Evolutionary conservation across 2,113 vertebrate species (phyloP), one percentile per base, ranked within the genome.

Genomic region (Perognathus longimembris): DNA sequence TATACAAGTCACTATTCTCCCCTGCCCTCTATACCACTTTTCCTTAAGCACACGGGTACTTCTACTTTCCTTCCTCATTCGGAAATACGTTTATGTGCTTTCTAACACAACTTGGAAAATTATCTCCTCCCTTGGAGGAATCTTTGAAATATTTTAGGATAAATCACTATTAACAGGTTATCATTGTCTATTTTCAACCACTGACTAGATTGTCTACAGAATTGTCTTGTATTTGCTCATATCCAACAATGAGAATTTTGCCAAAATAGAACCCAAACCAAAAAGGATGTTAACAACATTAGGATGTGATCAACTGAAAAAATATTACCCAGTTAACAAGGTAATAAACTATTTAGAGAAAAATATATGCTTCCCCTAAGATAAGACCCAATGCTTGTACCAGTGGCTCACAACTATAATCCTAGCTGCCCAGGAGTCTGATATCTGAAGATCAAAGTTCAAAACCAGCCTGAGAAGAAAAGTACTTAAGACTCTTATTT

Each of bases 291-390:
- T 61, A n/a, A 15, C 22, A 26, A 30, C 2, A n/a, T 12, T 40
- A 17, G 14, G 7, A 30, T 59, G 5, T 84, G 70, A 45, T 26
- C 50, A 64, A 14, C 10, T 92, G 34, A 85, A 70, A 26, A 9
- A 11, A 30, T 61, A n/a, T 4, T 86, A 17, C 24, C 18, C 83
- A 21, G 5, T 71, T 64, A 78, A 73, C 7, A 90, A 18, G 7
- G 82, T 93, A 77, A 79, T 8, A 45, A 74, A 77, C 64, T 70
- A 74, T n/a, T 57, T 84, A 54, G 28, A 42, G 30, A 80, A 85
- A 85, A 85, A 73, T 11, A 11, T 12, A 61, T 59, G 34, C n/a
- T 84, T 89, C 17, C 18, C 3, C 17, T 67, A 45, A 88, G 36
- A 30, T 28, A 34, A 86, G 61, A 57, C 4, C 57, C 54, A 67